These are phyloP conservation scores for Thripadectes ignobilis DNA, from an alignment of 2,797 vertebrate genomes.

Conservation along the genomic window DNA sequence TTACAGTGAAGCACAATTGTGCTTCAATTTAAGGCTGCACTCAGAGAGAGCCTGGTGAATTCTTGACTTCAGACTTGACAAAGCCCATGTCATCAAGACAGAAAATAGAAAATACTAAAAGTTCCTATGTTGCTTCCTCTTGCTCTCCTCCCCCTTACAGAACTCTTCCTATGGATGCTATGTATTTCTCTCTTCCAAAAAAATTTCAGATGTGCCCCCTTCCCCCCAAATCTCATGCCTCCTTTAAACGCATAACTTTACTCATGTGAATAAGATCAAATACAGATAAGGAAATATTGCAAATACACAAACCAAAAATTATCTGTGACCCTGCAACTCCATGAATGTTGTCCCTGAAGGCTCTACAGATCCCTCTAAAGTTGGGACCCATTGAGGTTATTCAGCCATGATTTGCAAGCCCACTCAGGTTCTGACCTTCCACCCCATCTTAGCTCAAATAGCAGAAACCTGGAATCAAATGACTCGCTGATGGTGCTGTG, in stretches of 20 bases:
- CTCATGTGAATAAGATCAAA: neutral
- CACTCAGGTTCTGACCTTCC: slow-evolving; percentile 7
- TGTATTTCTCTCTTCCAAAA: neutral
- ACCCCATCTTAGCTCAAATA: neutral
- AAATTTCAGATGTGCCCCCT: rapidly evolving
- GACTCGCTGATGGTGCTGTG: slow-evolving; percentile 25
- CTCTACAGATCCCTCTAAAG: neutral
- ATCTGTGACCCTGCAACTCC: neutral
- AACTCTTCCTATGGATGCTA: neutral
- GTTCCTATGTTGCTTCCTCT: neutral
- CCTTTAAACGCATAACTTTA: neutral
- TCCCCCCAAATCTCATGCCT: neutral
- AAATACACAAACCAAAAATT: neutral
- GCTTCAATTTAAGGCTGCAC: neutral
- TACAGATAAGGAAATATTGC: neutral
- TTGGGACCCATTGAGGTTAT: neutral
- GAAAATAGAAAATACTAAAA: neutral
- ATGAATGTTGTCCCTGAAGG: neutral
- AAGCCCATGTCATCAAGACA: neutral
- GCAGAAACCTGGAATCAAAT: neutral
- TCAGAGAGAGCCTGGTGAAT: neutral
- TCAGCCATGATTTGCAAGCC: neutral
- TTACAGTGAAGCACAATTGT: neutral
- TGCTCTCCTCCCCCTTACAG: neutral
- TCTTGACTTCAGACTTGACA: neutral